phyloP scores from a whole-genome alignment of 2,888 invertebrate species.

The Drosophila limbata region DNA sequence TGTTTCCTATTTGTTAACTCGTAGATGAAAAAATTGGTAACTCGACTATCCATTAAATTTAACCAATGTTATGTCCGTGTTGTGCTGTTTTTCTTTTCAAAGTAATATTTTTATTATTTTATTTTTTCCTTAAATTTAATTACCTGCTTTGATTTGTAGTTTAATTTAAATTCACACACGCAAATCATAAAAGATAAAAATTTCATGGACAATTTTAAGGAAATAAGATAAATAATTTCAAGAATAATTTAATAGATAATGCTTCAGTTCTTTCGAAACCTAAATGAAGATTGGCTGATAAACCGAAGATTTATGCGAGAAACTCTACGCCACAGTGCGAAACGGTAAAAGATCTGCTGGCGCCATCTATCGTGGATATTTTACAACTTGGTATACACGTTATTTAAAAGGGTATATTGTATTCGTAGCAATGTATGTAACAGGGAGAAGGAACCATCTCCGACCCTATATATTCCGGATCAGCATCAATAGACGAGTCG shows the following conservation, averaged over 20 bases:
- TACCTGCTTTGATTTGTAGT: background rate
- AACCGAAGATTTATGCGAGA: background rate
- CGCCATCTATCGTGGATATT: constrained; percentile 4
- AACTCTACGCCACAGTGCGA: background rate
- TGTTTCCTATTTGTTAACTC: no score
- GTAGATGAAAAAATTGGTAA: no score
- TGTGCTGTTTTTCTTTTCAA: background rate
- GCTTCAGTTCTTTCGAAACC: background rate
- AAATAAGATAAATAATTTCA: background rate
- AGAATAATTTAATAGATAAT: background rate
- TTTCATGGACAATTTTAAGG: background rate
- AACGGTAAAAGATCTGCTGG: background rate
- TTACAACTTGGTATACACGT: no score
- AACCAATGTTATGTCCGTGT: no score
- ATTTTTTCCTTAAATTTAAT: background rate
- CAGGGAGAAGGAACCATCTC: no score
- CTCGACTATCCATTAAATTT: no score
- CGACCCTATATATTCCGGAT: no score
- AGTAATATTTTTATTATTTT: background rate
- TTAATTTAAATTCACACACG: background rate
- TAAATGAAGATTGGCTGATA: background rate
- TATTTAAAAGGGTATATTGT: no score
- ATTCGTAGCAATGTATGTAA: no score
- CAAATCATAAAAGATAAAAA: background rate
- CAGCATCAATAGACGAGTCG: no score